Evolutionary conservation across 2,888 invertebrate species (phyloP).

Genomic region (Herminia tarsipennalis): DNA sequence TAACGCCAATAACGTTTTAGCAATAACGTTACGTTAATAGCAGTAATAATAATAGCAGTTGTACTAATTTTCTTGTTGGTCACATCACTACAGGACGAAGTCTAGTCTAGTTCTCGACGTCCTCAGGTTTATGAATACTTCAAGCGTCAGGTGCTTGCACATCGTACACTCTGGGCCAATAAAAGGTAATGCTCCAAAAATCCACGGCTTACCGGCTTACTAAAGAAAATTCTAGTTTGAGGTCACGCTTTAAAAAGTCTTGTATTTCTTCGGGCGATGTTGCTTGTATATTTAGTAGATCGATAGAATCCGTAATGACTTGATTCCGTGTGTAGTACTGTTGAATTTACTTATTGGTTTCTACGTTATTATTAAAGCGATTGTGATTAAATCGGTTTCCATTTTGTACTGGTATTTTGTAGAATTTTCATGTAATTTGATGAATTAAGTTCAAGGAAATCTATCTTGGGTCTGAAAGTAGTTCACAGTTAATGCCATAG

Average conservation of each 20-base stretch:
- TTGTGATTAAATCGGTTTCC: constrained; percentile 10
- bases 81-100: constrained; percentile 53
- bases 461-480: neutral
- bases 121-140: constrained; percentile 71
- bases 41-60: neutral
- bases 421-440: neutral
- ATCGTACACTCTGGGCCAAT: constrained; percentile 52
- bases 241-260: constrained; percentile 39
- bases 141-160: constrained; percentile 58
- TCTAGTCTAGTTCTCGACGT: constrained; percentile 64
- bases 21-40: neutral
- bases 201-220: constrained; percentile 35
- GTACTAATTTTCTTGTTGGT: constrained; percentile 1
- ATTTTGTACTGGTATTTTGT: constrained; percentile 4
- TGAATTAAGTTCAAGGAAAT: neutral
- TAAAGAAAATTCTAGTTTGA: constrained; percentile 36
- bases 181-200: constrained; percentile 47
- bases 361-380: constrained; percentile 19
- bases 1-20: neutral
- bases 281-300: constrained; percentile 31
- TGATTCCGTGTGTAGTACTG: constrained; percentile 31
- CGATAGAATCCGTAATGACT: constrained; percentile 43
- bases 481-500: neutral
- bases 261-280: constrained; percentile 24
- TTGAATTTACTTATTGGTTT: constrained; percentile 20